Conservation (phyloP, 2,888 invertebrate genomes). For the Trachelus iudaicus region DNA sequence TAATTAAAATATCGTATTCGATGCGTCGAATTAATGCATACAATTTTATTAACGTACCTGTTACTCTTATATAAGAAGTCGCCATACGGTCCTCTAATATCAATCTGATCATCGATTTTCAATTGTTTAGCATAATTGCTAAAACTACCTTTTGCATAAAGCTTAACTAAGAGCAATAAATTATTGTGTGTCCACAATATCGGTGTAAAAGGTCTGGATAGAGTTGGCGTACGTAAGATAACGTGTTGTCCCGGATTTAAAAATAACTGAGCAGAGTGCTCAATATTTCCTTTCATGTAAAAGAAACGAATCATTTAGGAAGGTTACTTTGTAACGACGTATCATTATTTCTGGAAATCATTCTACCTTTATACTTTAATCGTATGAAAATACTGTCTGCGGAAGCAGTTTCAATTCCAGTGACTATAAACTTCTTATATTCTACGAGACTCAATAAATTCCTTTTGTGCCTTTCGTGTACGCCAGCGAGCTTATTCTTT, state of each 20-base stretch:
- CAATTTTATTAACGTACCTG: slow-evolving; percentile 37
- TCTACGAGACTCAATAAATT: slow-evolving; percentile 32
- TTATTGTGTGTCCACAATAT: slow-evolving; percentile 44
- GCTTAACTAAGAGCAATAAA: slow-evolving; percentile 50
- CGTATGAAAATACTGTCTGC: slow-evolving; percentile 38
- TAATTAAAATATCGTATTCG: background rate
- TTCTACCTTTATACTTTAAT: slow-evolving; percentile 38
- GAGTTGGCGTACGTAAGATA: slow-evolving; percentile 38
- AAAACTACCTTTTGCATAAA: slow-evolving; percentile 50
- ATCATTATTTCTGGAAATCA: slow-evolving; percentile 2
- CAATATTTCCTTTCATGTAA: background rate
- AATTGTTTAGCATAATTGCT: slow-evolving; percentile 41
- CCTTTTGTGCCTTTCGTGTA: background rate
- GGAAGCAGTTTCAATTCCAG: slow-evolving; percentile 21
- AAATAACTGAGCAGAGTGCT: slow-evolving; percentile 23
- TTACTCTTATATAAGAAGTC: slow-evolving; percentile 52
- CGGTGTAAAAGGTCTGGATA: slow-evolving; percentile 55
- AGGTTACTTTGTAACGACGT: background rate
- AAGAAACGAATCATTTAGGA: background rate
- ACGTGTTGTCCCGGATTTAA: slow-evolving; percentile 55
- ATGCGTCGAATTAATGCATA: background rate
- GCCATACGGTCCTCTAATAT: slow-evolving; percentile 58
- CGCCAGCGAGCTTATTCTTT: slow-evolving; percentile 21
- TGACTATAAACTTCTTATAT: slow-evolving; percentile 42
- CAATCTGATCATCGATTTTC: slow-evolving; percentile 40